Evolutionary conservation across 2,797 vertebrate species (phyloP).

Genomic region (Fratercula arctica): DNA sequence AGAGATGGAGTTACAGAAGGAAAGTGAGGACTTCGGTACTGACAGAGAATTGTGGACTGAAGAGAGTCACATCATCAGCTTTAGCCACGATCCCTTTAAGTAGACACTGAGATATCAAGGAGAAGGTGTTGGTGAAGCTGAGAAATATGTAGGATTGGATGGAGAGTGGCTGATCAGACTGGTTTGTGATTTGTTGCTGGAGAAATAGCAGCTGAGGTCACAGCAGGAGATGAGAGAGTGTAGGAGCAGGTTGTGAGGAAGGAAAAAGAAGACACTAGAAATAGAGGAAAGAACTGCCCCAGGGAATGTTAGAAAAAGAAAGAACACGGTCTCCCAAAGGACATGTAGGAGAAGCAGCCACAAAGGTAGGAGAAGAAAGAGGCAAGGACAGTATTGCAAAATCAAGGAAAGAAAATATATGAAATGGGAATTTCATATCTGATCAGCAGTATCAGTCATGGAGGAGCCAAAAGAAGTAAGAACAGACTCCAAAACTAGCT

Average conservation of each 20-base stretch:
- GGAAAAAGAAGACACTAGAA: not conserved
- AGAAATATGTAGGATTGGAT: not conserved
- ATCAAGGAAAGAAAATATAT: not conserved
- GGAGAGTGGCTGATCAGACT: not conserved
- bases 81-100: not conserved
- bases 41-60: not conserved
- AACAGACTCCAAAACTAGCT: not conserved
- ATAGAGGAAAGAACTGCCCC: not conserved
- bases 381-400: not conserved
- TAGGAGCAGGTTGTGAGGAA: not conserved
- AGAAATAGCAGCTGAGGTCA: not conserved
- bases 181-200: not conserved
- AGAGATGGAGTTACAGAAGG: not conserved
- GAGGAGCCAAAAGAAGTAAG: not conserved
- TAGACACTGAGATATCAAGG: not conserved
- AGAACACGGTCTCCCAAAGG: not conserved
- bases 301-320: not conserved
- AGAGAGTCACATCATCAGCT: not conserved
- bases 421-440: not conserved
- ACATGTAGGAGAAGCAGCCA: not conserved
- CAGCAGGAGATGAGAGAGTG: not conserved
- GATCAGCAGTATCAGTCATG: not conserved
- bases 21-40: not conserved
- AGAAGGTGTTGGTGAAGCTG: not conserved
- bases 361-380: not conserved